These are phyloP conservation scores for Darevskia nairensis DNA, from an alignment of 2,797 vertebrate genomes.

Conservation along the genomic window DNA sequence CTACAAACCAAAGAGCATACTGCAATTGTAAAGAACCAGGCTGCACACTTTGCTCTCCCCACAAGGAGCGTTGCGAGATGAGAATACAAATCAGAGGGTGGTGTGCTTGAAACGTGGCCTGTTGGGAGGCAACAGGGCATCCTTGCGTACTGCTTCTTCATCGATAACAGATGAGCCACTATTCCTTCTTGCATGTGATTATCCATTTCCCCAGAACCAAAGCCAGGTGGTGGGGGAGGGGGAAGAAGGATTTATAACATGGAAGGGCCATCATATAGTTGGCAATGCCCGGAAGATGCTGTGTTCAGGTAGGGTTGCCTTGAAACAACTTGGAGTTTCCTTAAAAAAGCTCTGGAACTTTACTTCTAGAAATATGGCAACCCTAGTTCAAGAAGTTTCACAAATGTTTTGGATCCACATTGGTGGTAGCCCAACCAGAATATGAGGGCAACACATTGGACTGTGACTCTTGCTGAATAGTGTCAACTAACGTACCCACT, in stretches of 20 bases:
- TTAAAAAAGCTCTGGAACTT: too few species aligned
- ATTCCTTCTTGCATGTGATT: conserved; percentile 68
- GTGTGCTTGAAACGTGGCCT: conserved; percentile 57
- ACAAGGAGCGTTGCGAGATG: conserved; percentile 55
- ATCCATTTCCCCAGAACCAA: conserved; percentile 64
- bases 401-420: background rate
- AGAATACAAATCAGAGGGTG: conserved; percentile 65
- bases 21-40: conserved; percentile 47
- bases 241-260: conserved; percentile 39
- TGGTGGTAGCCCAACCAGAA: background rate
- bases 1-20: conserved; percentile 42
- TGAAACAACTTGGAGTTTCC: too few species aligned
- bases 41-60: conserved; percentile 47
- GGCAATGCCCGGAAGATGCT: conserved; percentile 33
- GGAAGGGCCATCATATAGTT: conserved; percentile 42
- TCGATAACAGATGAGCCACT: conserved; percentile 74
- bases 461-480: background rate
- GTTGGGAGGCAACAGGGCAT: conserved; percentile 62
- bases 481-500: too few species aligned
- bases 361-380: too few species aligned
- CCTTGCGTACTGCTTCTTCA: conserved; percentile 61
- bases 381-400: too few species aligned
- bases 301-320: too few species aligned
- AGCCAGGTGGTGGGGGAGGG: conserved; percentile 30
- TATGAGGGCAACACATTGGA: background rate